Evolutionary conservation across 2,888 invertebrate species (phyloP).

Genomic region (Coenonympha glycerion): DNA sequence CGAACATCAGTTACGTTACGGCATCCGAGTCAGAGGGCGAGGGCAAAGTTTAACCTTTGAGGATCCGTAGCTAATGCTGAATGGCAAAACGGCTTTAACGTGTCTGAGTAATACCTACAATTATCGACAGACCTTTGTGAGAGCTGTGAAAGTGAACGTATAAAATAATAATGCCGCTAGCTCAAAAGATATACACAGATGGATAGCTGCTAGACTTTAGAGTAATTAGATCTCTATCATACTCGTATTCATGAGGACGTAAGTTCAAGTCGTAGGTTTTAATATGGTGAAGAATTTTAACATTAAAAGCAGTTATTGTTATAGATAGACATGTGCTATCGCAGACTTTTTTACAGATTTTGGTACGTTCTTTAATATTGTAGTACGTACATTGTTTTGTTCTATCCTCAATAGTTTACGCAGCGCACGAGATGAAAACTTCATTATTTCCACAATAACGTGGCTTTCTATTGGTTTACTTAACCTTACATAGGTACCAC

Average conservation of each 20-base stretch:
- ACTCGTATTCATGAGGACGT: not conserved
- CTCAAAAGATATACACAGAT: not conserved
- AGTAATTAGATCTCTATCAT: not conserved
- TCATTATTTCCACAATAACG: too few relatives aligned
- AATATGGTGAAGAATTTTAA: too few relatives aligned
- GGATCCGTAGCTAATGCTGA: not conserved
- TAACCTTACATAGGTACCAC: too few relatives aligned
- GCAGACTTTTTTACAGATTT: too few relatives aligned
- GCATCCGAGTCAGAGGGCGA: not conserved
- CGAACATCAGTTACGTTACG: conserved; percentile 16
- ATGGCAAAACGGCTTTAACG: not conserved
- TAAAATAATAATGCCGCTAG: conserved; percentile 5
- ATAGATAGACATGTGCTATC: too few relatives aligned
- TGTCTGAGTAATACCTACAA: conserved; percentile 9
- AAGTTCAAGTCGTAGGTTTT: not conserved
- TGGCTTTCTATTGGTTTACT: too few relatives aligned
- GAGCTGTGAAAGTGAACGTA: conserved; percentile 7
- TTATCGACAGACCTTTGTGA: conserved; percentile 17
- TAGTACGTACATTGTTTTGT: too few relatives aligned
- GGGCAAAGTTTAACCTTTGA: conserved; percentile 1
- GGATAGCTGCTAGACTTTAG: too few relatives aligned
- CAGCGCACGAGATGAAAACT: too few relatives aligned
- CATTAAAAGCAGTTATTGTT: too few relatives aligned
- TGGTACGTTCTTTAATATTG: too few relatives aligned
- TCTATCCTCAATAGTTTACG: too few relatives aligned